These are phyloP conservation scores for Selene dorsalis DNA, from an alignment of 2,797 vertebrate species.

Conservation along the genomic window DNA sequence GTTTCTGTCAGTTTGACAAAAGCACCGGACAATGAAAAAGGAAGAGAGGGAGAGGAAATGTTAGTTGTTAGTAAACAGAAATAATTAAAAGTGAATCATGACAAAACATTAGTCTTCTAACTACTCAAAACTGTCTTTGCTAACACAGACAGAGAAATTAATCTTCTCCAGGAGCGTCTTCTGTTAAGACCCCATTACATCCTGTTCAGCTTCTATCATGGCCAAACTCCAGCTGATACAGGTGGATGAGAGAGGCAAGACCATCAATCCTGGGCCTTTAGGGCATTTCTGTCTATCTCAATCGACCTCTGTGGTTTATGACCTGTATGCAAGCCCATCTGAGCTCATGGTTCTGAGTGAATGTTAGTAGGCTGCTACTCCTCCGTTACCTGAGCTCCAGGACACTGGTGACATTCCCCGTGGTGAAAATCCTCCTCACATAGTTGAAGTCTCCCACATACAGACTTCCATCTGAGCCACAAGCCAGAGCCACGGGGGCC, in stretches of 20 bases:
- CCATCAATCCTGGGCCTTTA: conserved; percentile 72
- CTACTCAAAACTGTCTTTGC: conserved; percentile 17
- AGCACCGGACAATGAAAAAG: conserved; percentile 64
- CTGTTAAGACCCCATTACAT: conserved; percentile 52
- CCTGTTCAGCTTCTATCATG: conserved; percentile 39
- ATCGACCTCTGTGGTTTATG: conserved; percentile 67
- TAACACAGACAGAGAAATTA: conserved; percentile 28
- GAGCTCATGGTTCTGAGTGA: conserved; percentile 57
- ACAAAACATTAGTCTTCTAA: conserved; percentile 22
- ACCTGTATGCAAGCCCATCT: conserved; percentile 63
- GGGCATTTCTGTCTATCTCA: conserved; percentile 71
- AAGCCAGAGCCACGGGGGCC: conserved; percentile 94
- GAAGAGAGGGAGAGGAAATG: conserved; percentile 66
- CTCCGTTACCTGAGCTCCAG: conserved; percentile 94
- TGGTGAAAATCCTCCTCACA: conserved; percentile 96
- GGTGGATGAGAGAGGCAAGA: conserved; percentile 63
- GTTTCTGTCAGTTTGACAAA: conserved; percentile 94
- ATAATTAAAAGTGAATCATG: conserved; percentile 49
- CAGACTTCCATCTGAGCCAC: conserved; percentile 95
- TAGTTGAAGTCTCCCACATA: conserved; percentile 99
- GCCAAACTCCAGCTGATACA: conserved; percentile 71
- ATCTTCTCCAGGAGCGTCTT: conserved; percentile 39
- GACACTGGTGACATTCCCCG: conserved; percentile 97
- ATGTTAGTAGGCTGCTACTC: conserved; percentile 45
- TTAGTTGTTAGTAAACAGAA: conserved; percentile 62